Base-by-base conservation (phyloP, 2,113 vertebrate species). In the Leptodactylus fuscus region DNA sequence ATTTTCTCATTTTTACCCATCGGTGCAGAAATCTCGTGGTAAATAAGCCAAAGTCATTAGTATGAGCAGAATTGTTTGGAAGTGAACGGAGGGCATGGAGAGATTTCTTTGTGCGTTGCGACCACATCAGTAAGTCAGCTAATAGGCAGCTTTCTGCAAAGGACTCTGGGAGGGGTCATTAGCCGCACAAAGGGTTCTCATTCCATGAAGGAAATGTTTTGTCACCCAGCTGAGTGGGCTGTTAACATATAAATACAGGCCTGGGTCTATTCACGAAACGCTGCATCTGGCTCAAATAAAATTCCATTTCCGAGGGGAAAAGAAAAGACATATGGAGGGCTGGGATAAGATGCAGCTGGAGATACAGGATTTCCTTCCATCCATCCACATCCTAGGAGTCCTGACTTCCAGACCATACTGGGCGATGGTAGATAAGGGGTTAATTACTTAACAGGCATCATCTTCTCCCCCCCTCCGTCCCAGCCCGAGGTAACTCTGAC, bases 91-190 rank as follows among this genome's bases (percentile, higher is more conserved):
- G 15, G 16, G 15, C 46, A 74, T 55, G 29, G 51, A 44, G 49
- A 9, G 51, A 15, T 32, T 32, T 38, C 51, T 46, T 84, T 85
- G 58, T 65, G 82, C 11, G 27, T 15, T 13, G 5, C 38, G 29
- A 27, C 44, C 44, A 46, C 73, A 62, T 85, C 24, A 62, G 44
- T 58, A 67, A 77, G 46, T 69, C 46, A 38, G 83, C 48, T 85
- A 85, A 85, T 85, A 85, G 83, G 83, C 76, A 44, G 75, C 62
- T 79, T 70, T 76, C 60, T 70, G 74, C 75, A 85, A 78, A 78
- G 83, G 75, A 51, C 83, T 58, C 62, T 80, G 83, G 83, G 83
- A 85, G 83, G 83, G 82, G 73, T 60, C 75, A 78, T 79, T 85
- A 79, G 34, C 13, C 15, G 8, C n/a, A 76, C 74, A 76, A 85